Evolutionary conservation across 2,113 vertebrate species (phyloP), one percentile per base, ranked within the genome.

Genomic region (Bufo bufo): DNA sequence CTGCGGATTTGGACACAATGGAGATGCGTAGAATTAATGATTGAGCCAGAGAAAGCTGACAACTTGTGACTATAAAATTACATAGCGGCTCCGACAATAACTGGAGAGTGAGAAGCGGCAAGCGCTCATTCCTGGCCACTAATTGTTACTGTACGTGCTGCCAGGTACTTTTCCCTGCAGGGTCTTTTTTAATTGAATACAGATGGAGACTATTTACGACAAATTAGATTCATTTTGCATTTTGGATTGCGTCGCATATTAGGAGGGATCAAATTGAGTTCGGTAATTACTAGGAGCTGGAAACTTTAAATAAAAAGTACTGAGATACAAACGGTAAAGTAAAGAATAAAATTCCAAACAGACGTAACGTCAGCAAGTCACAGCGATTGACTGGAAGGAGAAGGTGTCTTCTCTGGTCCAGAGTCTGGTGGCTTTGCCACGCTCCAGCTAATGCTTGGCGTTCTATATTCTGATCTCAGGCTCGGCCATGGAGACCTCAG

Each of bases 61-160:
- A 81, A 59, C 50, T 61, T 47, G 77, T 82, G 79, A 82, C 79
- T 23, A 66, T 66, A 82, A 82, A 82, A 82, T 82, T 3, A 82
- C 43, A 82, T 92, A 93, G 92, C 91, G 91, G 89, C 58, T 14
- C 58, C 58, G 56, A 58, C 56, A 58, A 3, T 58, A 58, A 58
- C 56, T 13, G 56, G 90, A 91, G 93, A 94, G 94, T 91, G 93
- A 92, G 92, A 17, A 91, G 92, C 93, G 93, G 94, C 94, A 95
- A 94, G 94, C 91, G 91, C 91, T 94, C 94, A 94, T 95, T 95
- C 94, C 94, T 91, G 91, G 94, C 92, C 91, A 91, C 93, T 94
- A 94, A 95, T 95, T 94, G 94, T 92, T 88, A 43, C 82, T 72
- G 45, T 49, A 93, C 93, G 92, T 92, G 90, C 93, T 94, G 92